A percentile compares a stretch with the other conserved stretches of the same genome.
These are phyloP conservation scores for Drosophila sordidapex DNA, from an alignment of 2,888 invertebrate species.

Conservation along the genomic window DNA sequence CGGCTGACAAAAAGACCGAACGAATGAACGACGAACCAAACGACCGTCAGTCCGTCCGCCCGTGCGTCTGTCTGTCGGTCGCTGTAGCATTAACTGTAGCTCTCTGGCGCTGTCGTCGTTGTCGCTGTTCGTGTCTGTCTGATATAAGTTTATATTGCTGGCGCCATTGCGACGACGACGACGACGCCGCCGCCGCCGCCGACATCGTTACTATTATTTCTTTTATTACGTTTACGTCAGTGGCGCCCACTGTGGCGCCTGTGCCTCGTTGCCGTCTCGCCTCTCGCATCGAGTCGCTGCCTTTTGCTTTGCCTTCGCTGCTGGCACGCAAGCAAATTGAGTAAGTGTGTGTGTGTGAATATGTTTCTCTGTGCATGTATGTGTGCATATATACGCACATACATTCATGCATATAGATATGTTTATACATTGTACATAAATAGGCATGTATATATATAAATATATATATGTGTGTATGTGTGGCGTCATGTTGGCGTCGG, in stretches of 20 bases:
- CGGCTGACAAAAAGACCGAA: slow-evolving; percentile 73
- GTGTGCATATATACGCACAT: slow-evolving; percentile 17
- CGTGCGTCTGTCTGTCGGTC: slow-evolving; percentile 53
- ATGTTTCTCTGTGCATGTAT: slow-evolving; percentile 35
- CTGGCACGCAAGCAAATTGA: slow-evolving; percentile 72
- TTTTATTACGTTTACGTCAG: slow-evolving; percentile 85
- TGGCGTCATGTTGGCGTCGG: slow-evolving; percentile 73
- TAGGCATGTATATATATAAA: slow-evolving; percentile 15
- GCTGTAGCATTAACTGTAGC: slow-evolving; percentile 47
- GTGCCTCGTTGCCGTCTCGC: slow-evolving; percentile 54
- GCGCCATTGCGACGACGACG: slow-evolving; percentile 84
- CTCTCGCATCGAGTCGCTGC: slow-evolving; percentile 38
- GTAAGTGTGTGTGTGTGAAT: slow-evolving; percentile 23
- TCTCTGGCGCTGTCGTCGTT: slow-evolving; percentile 48
- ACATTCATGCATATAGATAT: slow-evolving; percentile 14
- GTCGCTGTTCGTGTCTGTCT: slow-evolving; percentile 69
- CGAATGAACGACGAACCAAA: slow-evolving; percentile 65
- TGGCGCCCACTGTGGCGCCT: slow-evolving; percentile 85
- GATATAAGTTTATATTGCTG: slow-evolving; percentile 82
- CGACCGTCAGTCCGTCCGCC: slow-evolving; percentile 39
- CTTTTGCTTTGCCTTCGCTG: slow-evolving; percentile 57
- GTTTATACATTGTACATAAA: slow-evolving; percentile 6
- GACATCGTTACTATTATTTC: slow-evolving; percentile 83
- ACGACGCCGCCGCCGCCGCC: slow-evolving; percentile 78
- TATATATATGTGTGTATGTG: slow-evolving; percentile 41